phyloP scores from a whole-genome alignment of 2,888 invertebrate genomes.

The Callinectes sapidus region DNA sequence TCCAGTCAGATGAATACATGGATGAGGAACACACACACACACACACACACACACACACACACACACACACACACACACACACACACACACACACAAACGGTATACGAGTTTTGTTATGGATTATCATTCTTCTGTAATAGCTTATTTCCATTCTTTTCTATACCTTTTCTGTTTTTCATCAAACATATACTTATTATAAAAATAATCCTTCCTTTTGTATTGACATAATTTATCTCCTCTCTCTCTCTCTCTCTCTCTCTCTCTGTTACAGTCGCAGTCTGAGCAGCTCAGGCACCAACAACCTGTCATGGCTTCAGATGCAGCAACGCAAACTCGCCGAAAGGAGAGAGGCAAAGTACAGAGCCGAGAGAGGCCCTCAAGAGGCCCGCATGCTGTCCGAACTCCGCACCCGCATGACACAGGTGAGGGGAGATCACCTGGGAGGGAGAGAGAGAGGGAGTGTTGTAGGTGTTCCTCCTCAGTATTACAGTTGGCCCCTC shows the following conservation, averaged over 20 bases:
- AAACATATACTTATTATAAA: background rate
- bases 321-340: slow-evolving; percentile 89
- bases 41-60: too few relatives aligned
- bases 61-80: background rate
- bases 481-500: too few relatives aligned
- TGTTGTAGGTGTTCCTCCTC: background rate
- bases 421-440: slow-evolving; percentile 46
- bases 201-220: background rate
- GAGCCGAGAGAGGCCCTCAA: slow-evolving; percentile 84
- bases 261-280: slow-evolving; percentile 66
- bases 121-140: background rate
- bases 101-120: too few relatives aligned
- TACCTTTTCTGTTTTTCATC: background rate
- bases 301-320: slow-evolving; percentile 87
- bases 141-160: background rate
- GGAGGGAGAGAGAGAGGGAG: background rate
- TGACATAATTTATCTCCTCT: background rate
- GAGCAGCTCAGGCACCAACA: slow-evolving; percentile 75
- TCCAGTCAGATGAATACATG: slow-evolving; percentile 4
- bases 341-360: slow-evolving; percentile 84
- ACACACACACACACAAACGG: too few relatives aligned
- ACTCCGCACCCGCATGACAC: slow-evolving; percentile 76
- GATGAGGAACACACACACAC: background rate
- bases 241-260: background rate
- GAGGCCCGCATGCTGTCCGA: slow-evolving; percentile 82